Conservation (phyloP, 2,113 vertebrate species). For the Oenanthe melanoleuca region DNA sequence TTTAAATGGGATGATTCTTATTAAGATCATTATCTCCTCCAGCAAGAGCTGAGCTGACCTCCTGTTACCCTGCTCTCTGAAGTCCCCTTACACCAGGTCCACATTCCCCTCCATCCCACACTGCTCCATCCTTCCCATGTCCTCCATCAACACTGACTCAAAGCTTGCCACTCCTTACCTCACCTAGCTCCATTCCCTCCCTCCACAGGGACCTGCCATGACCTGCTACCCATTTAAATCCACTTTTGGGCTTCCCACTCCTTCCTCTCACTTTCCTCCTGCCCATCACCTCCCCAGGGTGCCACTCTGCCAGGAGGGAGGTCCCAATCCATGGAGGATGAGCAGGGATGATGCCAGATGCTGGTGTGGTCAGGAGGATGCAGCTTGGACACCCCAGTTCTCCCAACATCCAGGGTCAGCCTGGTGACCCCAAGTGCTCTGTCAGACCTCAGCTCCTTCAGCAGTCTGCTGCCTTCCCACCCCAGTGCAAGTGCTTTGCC, state of each 20-base stretch:
- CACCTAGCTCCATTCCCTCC: background rate
- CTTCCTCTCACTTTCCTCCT: background rate
- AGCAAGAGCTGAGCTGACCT: conserved; percentile 62
- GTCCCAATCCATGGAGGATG: background rate
- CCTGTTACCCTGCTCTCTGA: conserved; percentile 35
- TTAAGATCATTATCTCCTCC: conserved; percentile 69
- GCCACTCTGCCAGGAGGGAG: background rate
- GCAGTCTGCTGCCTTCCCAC: background rate
- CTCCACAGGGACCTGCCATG: background rate
- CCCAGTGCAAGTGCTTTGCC: background rate
- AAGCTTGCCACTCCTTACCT: background rate
- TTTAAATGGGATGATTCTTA: conserved; percentile 70
- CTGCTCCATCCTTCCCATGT: background rate
- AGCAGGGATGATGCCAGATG: background rate
- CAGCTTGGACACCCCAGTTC: background rate
- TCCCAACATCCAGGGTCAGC: background rate
- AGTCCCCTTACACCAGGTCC: background rate
- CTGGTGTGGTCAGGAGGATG: background rate
- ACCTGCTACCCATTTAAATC: background rate
- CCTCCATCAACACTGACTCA: background rate
- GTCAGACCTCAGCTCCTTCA: background rate
- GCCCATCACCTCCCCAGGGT: background rate
- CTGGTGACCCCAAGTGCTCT: background rate
- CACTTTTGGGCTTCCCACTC: background rate
- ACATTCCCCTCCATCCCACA: background rate